Conservation (phyloP, 2,113 vertebrate species). For the Eulemur rufifrons region DNA sequence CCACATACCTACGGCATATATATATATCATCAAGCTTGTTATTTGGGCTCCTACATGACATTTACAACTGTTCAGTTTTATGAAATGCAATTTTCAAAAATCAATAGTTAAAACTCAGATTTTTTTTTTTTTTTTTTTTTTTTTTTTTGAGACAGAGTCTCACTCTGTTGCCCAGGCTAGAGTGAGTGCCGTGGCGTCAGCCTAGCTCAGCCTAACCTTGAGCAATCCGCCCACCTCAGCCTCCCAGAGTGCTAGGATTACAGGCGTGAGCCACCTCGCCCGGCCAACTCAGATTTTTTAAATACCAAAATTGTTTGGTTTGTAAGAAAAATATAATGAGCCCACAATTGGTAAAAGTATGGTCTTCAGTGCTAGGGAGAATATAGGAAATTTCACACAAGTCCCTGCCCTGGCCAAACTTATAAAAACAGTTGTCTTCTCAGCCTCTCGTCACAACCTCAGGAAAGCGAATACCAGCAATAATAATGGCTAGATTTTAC, state of each 20-base stretch:
- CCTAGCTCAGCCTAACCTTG: too few species aligned
- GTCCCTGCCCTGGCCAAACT: neutral
- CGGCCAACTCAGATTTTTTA: constrained; percentile 18
- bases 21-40: neutral
- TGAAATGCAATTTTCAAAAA: neutral
- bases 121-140: too few species aligned
- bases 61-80: neutral
- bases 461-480: neutral
- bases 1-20: neutral
- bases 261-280: too few species aligned
- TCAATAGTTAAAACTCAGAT: neutral
- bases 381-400: neutral
- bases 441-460: neutral
- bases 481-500: neutral
- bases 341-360: neutral
- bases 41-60: neutral
- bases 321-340: neutral
- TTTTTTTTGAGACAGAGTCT: too few species aligned
- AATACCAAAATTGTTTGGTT: neutral
- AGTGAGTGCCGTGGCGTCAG: too few species aligned
- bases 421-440: neutral
- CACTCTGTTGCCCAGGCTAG: too few species aligned
- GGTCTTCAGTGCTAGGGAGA: neutral
- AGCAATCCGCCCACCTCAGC: too few species aligned
- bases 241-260: too few species aligned